Evolutionary conservation across 2,113 vertebrate genomes (phyloP).

Genomic region (Tragelaphus buxtoni): DNA sequence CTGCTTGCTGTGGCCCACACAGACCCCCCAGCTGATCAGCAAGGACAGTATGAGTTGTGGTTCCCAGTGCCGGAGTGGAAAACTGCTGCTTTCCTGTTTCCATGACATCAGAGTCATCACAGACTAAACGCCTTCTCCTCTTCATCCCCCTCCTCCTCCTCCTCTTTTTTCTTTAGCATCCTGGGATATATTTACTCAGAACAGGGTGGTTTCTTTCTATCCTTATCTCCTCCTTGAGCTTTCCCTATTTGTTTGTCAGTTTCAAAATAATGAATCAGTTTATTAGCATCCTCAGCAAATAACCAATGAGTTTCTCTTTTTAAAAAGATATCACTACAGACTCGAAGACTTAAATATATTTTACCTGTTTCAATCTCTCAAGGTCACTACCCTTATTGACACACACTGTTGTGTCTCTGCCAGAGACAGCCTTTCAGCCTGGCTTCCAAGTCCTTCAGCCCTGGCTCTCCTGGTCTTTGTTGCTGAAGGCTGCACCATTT

Average conservation of each 20-base stretch:
- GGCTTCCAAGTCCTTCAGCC: background rate
- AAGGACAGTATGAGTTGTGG: background rate
- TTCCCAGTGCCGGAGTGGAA: background rate
- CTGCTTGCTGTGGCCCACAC: background rate
- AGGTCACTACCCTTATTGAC: background rate
- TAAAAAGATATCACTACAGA: background rate
- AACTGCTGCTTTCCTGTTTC: background rate
- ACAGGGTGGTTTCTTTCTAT: background rate
- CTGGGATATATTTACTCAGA: background rate
- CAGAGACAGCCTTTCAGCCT: too few relatives aligned
- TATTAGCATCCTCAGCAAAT: background rate
- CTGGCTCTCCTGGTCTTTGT: background rate
- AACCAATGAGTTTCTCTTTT: background rate
- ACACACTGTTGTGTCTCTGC: accelerated
- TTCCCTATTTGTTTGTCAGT: background rate
- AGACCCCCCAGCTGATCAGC: background rate
- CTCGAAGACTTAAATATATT: background rate
- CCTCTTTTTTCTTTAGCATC: background rate
- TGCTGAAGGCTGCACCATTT: background rate
- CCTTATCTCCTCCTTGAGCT: background rate
- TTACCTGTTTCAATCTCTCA: background rate
- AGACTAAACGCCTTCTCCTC: background rate
- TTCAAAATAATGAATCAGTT: conserved; percentile 21
- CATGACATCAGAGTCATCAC: background rate
- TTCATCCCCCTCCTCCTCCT: background rate